Evolutionary conservation across 2,797 vertebrate species (phyloP), one percentile per base, ranked within the genome.

Genomic region (Muraenolepis orangiensis): DNA sequence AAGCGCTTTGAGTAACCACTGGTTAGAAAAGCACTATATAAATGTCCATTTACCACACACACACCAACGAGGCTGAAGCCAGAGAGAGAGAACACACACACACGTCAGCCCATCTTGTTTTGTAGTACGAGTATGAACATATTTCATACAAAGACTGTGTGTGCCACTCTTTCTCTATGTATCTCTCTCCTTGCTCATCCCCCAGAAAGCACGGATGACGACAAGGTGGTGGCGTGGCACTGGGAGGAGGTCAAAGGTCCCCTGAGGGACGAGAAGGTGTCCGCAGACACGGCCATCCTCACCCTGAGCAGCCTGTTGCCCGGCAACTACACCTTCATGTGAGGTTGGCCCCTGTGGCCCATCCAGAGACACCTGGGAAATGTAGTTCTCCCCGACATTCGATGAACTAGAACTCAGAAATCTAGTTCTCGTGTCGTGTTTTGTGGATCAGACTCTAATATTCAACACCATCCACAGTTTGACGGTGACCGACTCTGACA

Each of bases 241-340:
- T 99, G 98, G 98, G 98, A 99, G 75, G 97, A 99, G 76, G 92
- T 98, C 74, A 98, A 97, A 85, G 98, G 98, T 18, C 98, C 98
- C 2, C 89, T 99, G 81, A 86, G 97, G 82, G 97, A 98, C 82
- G 96, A 96, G 82, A 99, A 98, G 82, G 95, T 97, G 70, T 96
- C 96, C 1, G 96, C 94, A 0, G 94, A 97, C 76, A 96, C 93
- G 3, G 76, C 90, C 12, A 91, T 98, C 78, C 92, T 99, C 88
- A 98, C 92, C 0, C 95, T 99, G 80, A 95, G 92, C 81, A 94
- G 91, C 86, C 93, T 99, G 76, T 96, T 99, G 7, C 97, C 95
- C 2, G 98, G 98, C 40, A 99, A 97, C 89, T 99, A 99, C 92
- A 98, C 96, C 0, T 99, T 99, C 93, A 97, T 95, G 97, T 99